These are phyloP conservation scores for Zootermopsis nevadensis DNA, from an alignment of 2,888 invertebrate genomes.

Conservation along the genomic window DNA sequence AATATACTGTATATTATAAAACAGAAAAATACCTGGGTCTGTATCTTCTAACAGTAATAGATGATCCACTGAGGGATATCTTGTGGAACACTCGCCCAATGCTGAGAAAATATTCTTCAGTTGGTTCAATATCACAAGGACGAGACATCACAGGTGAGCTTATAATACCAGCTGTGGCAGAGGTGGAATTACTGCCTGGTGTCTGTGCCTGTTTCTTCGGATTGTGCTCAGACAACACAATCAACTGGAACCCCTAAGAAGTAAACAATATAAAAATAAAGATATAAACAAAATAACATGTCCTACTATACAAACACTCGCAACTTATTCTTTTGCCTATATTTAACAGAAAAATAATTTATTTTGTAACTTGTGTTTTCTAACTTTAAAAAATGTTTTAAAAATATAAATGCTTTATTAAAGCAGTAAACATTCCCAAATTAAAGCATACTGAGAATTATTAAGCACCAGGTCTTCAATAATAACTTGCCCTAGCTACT, in stretches of 20 bases:
- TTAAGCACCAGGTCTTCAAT: too few species aligned
- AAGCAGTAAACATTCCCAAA: too few species aligned
- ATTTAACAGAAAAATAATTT: too few species aligned
- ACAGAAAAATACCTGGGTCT: conserved; percentile 79
- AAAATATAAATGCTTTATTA: too few species aligned
- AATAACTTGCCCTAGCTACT: too few species aligned
- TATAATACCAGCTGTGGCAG: conserved; percentile 56
- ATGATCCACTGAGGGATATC: conserved; percentile 84
- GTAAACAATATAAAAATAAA: conserved; percentile 44
- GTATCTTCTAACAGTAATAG: conserved; percentile 94
- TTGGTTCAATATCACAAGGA: conserved; percentile 63
- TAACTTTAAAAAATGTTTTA: too few species aligned
- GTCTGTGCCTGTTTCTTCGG: conserved; percentile 44
- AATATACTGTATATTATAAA: too few species aligned
- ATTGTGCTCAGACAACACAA: conserved; percentile 67
- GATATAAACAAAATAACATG: neutral
- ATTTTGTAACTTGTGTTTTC: too few species aligned
- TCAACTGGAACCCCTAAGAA: conserved; percentile 83
- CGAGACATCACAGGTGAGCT: conserved; percentile 52
- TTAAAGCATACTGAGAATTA: too few species aligned
- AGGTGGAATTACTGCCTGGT: conserved; percentile 57
- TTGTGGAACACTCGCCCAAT: conserved; percentile 96
- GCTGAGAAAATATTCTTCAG: conserved; percentile 86
- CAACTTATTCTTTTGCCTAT: too few species aligned
- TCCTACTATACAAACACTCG: too few species aligned